phyloP scores from a whole-genome alignment of 92 coral and sea anemone genomes.

The Parazoanthus darwini region DNA sequence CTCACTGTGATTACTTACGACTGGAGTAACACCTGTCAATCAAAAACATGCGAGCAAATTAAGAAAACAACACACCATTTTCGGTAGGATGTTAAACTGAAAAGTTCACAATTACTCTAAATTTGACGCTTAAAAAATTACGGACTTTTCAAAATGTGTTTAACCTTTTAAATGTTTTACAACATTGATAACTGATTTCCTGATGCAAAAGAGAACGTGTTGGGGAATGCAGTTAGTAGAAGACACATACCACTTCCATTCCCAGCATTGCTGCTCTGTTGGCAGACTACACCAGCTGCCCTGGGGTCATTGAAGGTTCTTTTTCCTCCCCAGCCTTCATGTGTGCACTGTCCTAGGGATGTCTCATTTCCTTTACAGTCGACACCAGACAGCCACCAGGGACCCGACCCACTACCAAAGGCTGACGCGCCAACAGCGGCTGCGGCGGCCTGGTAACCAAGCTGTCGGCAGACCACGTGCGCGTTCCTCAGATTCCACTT shows the following conservation, averaged over 20 bases:
- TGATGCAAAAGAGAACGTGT: too few species aligned
- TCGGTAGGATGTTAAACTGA: too few species aligned
- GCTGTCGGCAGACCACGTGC: constrained; percentile 11
- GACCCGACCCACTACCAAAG: neutral
- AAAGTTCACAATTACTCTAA: too few species aligned
- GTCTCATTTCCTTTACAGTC: neutral
- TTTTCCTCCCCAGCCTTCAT: neutral
- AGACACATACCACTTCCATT: neutral
- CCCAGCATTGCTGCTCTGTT: neutral
- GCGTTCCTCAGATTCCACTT: neutral
- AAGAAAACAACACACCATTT: too few species aligned
- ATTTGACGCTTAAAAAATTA: too few species aligned
- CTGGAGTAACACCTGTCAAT: too few species aligned
- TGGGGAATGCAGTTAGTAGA: too few species aligned
- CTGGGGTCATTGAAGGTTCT: neutral
- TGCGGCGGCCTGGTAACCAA: constrained; percentile 14
- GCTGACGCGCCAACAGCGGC: neutral
- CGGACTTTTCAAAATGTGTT: too few species aligned
- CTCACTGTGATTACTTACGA: too few species aligned
- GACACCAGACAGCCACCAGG: constrained; percentile 19
- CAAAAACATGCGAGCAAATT: too few species aligned
- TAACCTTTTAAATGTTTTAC: too few species aligned
- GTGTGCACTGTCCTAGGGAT: neutral
- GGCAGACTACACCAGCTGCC: constrained; percentile 10
- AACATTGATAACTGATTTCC: too few species aligned